Evolutionary conservation across 2,888 invertebrate species (phyloP), one percentile per base, ranked within the genome.

Genomic region (Tachina lurida): DNA sequence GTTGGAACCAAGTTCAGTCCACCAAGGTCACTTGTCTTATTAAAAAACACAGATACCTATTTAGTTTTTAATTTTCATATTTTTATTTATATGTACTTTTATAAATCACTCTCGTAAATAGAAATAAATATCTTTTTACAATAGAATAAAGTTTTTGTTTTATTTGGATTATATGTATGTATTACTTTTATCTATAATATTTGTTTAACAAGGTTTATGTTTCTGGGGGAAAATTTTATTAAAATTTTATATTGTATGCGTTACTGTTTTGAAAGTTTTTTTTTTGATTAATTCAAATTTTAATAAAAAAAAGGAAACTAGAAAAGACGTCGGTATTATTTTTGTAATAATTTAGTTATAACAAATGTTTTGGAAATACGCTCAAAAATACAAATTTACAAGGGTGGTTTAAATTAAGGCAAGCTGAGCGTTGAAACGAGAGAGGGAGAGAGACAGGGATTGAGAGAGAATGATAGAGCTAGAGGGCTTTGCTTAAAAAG

Each of bases 91-190:
- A 73, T 58, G 31, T 31, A 31, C 31, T 76, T 76, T 81, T 81
- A 81, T 71, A 84, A 84, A 73, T 84, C 81, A 63, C 80, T 77
- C 73, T 84, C 80, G 67, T 71, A 76, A 80, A 81, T 76, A 80
- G 71, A 70, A 76, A 81, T 76, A 73, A 85, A 82, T 85, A 82
- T 73, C 62, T 82, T 85, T 73, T 85, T 85, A 81, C 75, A 77
- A 63, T 77, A 82, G 77, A 82, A 77, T 82, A 65, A 63, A 41
- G 58, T 74, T 47, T 75, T 43, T 54, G n/a, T 80, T 19, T 49
- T 79, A 17, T 73, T 70, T 71, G 73, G 73, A 82, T 82, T 78
- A 74, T 73, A 60, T 74, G 58, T 56, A 80, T 43, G 60, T 41
- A 56, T 31, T 31, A 62, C 47, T 67, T 65, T 62, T 68, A 73